Conservation (phyloP, 2,888 invertebrate genomes). For the Eucera pruinosa region DNA sequence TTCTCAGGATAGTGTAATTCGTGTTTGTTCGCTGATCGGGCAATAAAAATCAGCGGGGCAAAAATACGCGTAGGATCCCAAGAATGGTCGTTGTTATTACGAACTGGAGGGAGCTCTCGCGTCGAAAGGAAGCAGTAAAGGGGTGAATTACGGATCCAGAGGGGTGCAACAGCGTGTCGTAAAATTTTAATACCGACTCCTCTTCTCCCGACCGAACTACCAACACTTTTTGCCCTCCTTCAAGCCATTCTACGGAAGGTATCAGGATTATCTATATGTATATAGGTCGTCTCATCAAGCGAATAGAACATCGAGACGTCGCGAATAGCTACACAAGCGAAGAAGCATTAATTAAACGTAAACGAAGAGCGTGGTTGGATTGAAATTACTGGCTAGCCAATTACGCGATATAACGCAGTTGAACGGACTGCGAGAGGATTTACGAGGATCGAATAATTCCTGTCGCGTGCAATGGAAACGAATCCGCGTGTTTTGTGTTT, state of each 20-base stretch:
- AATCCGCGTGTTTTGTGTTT: background rate
- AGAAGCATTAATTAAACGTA: slow-evolving; percentile 9
- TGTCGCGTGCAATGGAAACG: background rate
- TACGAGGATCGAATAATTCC: background rate
- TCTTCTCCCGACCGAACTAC: background rate
- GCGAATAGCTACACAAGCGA: background rate
- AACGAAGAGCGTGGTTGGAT: slow-evolving; percentile 13
- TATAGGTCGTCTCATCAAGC: background rate
- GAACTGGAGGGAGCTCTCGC: background rate
- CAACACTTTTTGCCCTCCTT: background rate
- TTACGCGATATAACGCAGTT: background rate
- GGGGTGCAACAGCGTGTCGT: slow-evolving; percentile 1
- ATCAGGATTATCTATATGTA: no score
- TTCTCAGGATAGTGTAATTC: background rate
- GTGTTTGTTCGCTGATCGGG: background rate
- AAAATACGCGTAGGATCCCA: background rate
- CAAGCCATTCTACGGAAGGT: no score
- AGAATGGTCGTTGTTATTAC: slow-evolving; percentile 11
- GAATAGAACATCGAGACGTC: background rate
- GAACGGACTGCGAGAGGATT: background rate
- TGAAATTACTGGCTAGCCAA: background rate
- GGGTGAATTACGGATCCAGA: background rate
- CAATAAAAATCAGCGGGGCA: slow-evolving; percentile 5
- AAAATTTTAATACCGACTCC: slow-evolving; percentile 14
- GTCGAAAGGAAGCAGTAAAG: slow-evolving; percentile 10